Evolutionary conservation across 2,888 invertebrate species (phyloP), one percentile per base, ranked within the genome.

Genomic region (Pinctada fucata): DNA sequence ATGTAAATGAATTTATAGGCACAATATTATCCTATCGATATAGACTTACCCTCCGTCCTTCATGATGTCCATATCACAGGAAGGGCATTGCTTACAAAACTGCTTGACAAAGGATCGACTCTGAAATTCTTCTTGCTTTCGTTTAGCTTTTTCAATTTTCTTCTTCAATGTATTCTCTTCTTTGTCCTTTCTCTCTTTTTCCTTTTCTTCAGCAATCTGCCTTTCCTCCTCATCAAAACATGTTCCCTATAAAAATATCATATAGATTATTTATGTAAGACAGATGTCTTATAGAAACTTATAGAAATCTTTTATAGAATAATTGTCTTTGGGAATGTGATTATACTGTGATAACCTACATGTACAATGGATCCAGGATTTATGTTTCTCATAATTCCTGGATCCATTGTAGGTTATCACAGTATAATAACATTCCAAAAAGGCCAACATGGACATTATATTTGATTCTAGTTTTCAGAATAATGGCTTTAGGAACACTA

Each of bases 121-220:
- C 16, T 63, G 74, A 47, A 6, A 50, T 50, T 74, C 74, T 3
- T 74, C 52, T 16, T 51, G 49, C 66, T 66, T 51, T 5, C 49
- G 13, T 10, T 31, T 66, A 4, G 51, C 16, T 31, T 65, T 64
- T 75, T 50, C 73, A 81, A 4, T 83, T 79, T 51, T 79, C 82
- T 2, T 66, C 65, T n/a, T 74, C 85, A 72, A 75, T 0, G n/a
- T 66, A 73, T 79, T 83, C 10, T 69, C 13, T 13, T 77, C 2
- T 75, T 68, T 58, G 70, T 76, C 71, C 52, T 63, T 31, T 51
- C 5, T 45, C 5, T 10, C 10, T 16, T 67, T 31, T 31, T 66
- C 66, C 58, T 16, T 70, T 58, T 72, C 3, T 51, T 63, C 63
- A 31, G 63, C 50, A 16, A 31, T 67, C 52, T 13, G 76, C 31